Conservation (phyloP, 2,888 invertebrate genomes). For the Drosophila vallismaia region DNA sequence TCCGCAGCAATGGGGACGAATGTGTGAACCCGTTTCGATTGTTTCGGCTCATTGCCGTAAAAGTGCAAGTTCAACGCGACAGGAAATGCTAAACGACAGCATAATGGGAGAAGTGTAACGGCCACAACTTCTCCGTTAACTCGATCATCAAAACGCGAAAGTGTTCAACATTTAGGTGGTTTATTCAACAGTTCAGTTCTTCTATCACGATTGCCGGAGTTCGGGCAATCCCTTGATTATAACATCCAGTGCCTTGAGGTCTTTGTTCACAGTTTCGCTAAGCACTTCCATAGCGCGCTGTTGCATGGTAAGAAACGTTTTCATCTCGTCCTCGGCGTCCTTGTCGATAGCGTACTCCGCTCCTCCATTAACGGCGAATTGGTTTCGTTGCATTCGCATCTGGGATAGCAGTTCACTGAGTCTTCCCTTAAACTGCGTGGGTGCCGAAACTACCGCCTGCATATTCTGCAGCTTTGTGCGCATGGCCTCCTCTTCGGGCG, state of each 20-base stretch:
- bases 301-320: constrained; percentile 92
- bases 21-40: constrained; percentile 75
- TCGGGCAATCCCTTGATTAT: constrained; percentile 91
- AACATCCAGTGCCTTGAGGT: constrained; percentile 90
- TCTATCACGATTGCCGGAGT: constrained; percentile 78
- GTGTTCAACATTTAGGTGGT: constrained; percentile 9
- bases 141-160: constrained; percentile 30
- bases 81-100: constrained; percentile 56
- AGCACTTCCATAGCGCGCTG: constrained; percentile 95
- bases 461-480: constrained; percentile 94
- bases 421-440: constrained; percentile 97
- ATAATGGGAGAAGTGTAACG: constrained; percentile 49
- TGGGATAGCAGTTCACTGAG: constrained; percentile 95
- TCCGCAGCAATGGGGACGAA: constrained; percentile 44
- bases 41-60: constrained; percentile 62
- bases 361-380: constrained; percentile 85
- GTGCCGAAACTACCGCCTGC: constrained; percentile 93
- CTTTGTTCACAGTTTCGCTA: constrained; percentile 92
- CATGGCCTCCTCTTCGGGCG: constrained; percentile 95
- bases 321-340: constrained; percentile 89
- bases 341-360: constrained; percentile 92
- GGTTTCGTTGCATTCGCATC: constrained; percentile 89
- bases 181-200: constrained; percentile 27
- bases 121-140: constrained; percentile 59
- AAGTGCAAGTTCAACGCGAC: constrained; percentile 78